Evolutionary conservation across 2,113 vertebrate species (phyloP).

Genomic region (Bos indicus): DNA sequence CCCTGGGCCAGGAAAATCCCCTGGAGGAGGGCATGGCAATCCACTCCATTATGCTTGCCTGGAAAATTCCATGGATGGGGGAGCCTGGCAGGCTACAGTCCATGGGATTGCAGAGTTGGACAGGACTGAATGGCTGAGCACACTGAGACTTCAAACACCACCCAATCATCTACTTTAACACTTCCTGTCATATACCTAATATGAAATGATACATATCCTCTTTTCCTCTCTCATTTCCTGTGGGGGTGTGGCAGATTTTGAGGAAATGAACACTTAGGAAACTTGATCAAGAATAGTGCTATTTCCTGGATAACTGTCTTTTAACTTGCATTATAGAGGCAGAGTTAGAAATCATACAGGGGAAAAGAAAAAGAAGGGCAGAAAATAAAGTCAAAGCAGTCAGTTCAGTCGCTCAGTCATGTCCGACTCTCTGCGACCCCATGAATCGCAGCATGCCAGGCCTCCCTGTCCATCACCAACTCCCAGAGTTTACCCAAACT

Average conservation of each 20-base stretch:
- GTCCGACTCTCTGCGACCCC: too few species aligned
- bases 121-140: background rate
- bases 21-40: background rate
- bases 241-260: background rate
- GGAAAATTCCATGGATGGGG: background rate
- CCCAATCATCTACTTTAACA: background rate
- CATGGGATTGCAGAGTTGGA: background rate
- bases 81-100: background rate
- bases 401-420: too few species aligned
- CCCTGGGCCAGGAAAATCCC: background rate
- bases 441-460: too few species aligned
- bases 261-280: background rate
- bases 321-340: background rate
- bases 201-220: background rate
- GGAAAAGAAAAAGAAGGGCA: background rate
- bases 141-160: background rate
- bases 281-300: background rate
- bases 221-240: background rate
- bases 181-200: background rate
- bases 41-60: background rate
- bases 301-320: background rate
- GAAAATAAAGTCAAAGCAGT: background rate
- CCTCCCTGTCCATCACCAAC: too few species aligned
- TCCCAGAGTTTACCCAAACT: too few species aligned
- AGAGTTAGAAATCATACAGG: background rate